These are phyloP conservation scores for Buphagus erythrorhynchus DNA, from an alignment of 2,797 vertebrate genomes.

Conservation along the genomic window DNA sequence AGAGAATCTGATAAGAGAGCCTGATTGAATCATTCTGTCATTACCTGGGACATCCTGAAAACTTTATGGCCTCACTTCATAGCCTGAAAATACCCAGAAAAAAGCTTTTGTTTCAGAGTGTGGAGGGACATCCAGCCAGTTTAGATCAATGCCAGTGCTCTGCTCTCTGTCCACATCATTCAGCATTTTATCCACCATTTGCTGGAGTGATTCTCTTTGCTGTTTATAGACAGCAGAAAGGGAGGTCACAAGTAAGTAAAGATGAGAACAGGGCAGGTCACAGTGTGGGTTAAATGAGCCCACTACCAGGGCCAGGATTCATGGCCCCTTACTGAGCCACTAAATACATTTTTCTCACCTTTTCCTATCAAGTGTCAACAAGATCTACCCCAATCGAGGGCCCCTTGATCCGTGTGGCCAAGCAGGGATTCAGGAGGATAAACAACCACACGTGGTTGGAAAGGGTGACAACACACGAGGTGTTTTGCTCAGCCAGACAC, in stretches of 20 bases:
- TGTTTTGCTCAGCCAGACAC: not conserved
- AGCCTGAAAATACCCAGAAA: not conserved
- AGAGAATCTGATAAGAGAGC: not conserved
- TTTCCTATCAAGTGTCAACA: not conserved
- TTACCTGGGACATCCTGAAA: not conserved
- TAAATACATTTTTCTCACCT: slow-evolving; percentile 20
- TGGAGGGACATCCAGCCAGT: not conserved
- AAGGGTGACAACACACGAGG: accelerated
- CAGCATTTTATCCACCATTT: not conserved
- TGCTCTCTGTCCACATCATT: not conserved
- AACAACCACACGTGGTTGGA: not conserved
- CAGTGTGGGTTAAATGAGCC: not conserved
- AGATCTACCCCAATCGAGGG: not conserved
- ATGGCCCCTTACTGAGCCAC: not conserved
- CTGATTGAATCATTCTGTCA: not conserved
- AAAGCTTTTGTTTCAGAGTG: not conserved
- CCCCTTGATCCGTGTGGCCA: not conserved
- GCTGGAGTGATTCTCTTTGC: not conserved
- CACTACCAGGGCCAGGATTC: not conserved
- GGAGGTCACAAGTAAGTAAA: not conserved
- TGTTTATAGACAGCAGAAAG: slow-evolving; percentile 8
- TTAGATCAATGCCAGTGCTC: not conserved
- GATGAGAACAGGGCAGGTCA: not conserved
- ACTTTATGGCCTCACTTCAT: not conserved
- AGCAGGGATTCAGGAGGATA: not conserved